Percentiles rank a stretch among this genome's conserved stretches.
phyloP scores from a whole-genome alignment of 2,888 invertebrate genomes.

The Lasiommata megera region DNA sequence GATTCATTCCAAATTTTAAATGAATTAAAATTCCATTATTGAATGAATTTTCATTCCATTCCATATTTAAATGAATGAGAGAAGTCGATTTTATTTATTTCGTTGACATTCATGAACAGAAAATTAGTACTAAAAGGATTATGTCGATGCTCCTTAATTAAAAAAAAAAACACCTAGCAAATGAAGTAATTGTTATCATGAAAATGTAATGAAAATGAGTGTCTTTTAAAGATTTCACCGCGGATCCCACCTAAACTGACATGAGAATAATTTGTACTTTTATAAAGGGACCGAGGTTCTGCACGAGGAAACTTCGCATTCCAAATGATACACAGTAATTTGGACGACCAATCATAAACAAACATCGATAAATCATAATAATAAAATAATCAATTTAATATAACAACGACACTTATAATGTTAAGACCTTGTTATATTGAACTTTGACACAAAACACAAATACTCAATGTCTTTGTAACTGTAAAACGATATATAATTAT shows the following conservation, averaged over 20 bases:
- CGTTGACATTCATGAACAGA: neutral
- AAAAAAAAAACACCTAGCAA: conserved; percentile 45
- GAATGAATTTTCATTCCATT: neutral
- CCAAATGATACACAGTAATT: conserved; percentile 28
- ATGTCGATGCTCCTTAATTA: neutral
- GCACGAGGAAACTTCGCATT: conserved; percentile 19
- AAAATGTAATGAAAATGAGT: conserved; percentile 32
- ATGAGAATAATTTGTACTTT: conserved; percentile 75
- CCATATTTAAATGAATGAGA: neutral
- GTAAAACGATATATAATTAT: conserved; percentile 22
- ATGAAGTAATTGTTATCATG: conserved; percentile 44
- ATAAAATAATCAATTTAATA: conserved; percentile 75
- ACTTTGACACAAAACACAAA: conserved; percentile 65
- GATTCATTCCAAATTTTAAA: neutral
- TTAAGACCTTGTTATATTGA: conserved; percentile 50
- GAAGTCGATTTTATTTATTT: neutral
- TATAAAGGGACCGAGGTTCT: conserved; percentile 52
- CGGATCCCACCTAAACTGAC: conserved; percentile 45
- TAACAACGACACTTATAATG: conserved; percentile 76
- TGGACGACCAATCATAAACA: conserved; percentile 53
- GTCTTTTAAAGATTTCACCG: conserved; percentile 57
- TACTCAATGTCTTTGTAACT: conserved; percentile 54
- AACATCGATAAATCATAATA: conserved; percentile 66
- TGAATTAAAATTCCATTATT: neutral
- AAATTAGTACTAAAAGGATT: neutral